Base-by-base conservation (phyloP, 2,888 invertebrate species). In the Drosophila limbata region DNA sequence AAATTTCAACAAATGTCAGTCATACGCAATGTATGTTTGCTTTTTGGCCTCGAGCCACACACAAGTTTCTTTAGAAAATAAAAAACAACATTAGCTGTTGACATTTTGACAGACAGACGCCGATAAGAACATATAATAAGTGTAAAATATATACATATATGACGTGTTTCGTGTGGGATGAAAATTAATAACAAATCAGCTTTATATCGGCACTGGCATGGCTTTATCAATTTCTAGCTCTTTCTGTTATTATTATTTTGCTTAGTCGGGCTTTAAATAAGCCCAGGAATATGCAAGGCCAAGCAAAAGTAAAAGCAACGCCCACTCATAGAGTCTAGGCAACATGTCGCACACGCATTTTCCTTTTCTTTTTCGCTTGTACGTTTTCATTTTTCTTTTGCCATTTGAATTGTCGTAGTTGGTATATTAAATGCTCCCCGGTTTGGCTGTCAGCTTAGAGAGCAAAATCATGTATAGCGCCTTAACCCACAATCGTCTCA, bases 331-430 rank as follows among this genome's bases (percentile, higher is more conserved):
- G 39, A 67, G 73, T 65, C 84, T 70, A 69, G 71, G 67, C 83
- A 66, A 82, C 79, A 69, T 72, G 73, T 72, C 83, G 83, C 56
- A 73, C 76, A 76, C 76, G 71, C 62, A 71, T 64, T 79, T 75
- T 65, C 50, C 35, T 55, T 55, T 50, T 55, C 40, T 62, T 47
- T 35, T 50, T 52, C 51, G 53, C 37, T 33, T 50, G 42, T 53
- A 31, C 40, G 15, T 37, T 35, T 47, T 37, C 13, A 33, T n/a
- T 60, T 50, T 44, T 52, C 31, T 15, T 57, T 45, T 17, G 10
- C 9, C 33, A 9, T 40, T 55, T 25, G n/a, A 37, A n/a, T 48
- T 50, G 10, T 44, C 11, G 42, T 47, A 56, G 50, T 44, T 77
- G 60, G 31, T 33, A 25, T 57, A 61, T 56, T 61, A 73, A 73